Percentiles rank a stretch among this genome's conserved stretches.
These are phyloP conservation scores for Nyleta sp. DNA, from an alignment of 2,888 invertebrate genomes.

Conservation along the genomic window DNA sequence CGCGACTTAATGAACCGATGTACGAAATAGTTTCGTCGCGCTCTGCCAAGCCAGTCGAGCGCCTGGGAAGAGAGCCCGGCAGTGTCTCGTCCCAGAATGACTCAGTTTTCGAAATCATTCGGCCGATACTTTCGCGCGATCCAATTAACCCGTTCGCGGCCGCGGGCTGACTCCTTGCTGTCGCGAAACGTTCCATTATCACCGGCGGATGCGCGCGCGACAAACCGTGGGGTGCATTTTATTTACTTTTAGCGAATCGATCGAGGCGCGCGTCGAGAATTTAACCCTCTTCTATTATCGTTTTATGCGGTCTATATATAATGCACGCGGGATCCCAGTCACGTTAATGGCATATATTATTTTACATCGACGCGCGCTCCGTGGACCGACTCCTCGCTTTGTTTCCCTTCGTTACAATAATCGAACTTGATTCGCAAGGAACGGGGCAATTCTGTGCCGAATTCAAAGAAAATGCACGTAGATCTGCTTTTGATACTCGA, in stretches of 20 bases:
- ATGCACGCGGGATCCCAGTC: conserved; percentile 58
- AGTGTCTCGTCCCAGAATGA: conserved; percentile 43
- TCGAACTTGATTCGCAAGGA: neutral
- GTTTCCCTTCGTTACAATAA: neutral
- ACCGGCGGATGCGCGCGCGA: conserved; percentile 60
- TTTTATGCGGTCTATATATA: conserved; percentile 60
- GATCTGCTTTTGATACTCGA: conserved; percentile 15
- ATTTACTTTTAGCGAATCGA: conserved; percentile 80
- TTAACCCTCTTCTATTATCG: conserved; percentile 59
- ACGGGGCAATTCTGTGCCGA: too few species aligned
- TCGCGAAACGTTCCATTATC: conserved; percentile 64
- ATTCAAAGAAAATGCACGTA: neutral
- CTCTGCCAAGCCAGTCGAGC: conserved; percentile 25
- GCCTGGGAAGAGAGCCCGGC: too few species aligned
- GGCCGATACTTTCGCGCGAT: conserved; percentile 62
- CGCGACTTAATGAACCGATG: conserved; percentile 39
- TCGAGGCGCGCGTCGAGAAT: conserved; percentile 68
- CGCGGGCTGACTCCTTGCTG: conserved; percentile 36
- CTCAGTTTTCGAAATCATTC: conserved; percentile 29
- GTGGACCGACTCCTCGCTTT: neutral
- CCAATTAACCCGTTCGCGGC: conserved; percentile 62
- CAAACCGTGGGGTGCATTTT: conserved; percentile 74
- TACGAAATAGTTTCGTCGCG: conserved; percentile 17
- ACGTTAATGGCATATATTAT: conserved; percentile 59
- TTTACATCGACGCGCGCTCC: conserved; percentile 41